A percentile compares a stretch with the other conserved stretches of the same genome.
Evolutionary conservation across 2,888 invertebrate species (phyloP).

Genomic region (Hipparchia sbordonii): DNA sequence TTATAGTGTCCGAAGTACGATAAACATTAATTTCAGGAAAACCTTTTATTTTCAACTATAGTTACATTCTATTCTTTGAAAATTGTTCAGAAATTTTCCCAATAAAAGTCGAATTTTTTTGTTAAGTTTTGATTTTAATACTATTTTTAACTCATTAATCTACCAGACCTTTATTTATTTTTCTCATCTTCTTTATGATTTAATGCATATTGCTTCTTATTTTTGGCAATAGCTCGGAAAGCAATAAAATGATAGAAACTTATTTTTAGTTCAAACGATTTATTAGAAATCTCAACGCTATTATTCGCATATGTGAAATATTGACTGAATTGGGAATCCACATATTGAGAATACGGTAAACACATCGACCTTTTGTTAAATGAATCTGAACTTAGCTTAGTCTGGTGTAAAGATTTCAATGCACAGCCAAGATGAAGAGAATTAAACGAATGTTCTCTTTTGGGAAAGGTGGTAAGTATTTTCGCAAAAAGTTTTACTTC

Average conservation of each 20-base stretch:
- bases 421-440: slow-evolving; percentile 61
- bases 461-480: slow-evolving; percentile 65
- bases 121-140: no score
- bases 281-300: slow-evolving; percentile 10
- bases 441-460: slow-evolving; percentile 70
- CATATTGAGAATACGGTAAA: slow-evolving; percentile 9
- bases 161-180: slow-evolving; percentile 1
- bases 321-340: slow-evolving; percentile 6
- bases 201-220: slow-evolving; percentile 13
- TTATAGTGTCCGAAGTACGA: neutral
- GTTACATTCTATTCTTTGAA: no score
- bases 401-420: slow-evolving; percentile 22
- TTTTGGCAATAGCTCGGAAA: slow-evolving; percentile 7
- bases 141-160: neutral
- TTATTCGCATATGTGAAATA: slow-evolving; percentile 5
- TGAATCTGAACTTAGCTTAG: slow-evolving; percentile 21
- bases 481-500: neutral
- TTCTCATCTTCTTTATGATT: neutral
- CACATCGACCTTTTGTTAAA: slow-evolving; percentile 3
- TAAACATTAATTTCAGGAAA: neutral
- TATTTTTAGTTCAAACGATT: slow-evolving; percentile 15
- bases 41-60: neutral
- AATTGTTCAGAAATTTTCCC: neutral
- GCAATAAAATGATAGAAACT: slow-evolving; percentile 16
- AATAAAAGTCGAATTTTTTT: neutral